phyloP scores from a whole-genome alignment of 1,140 invertebrate genomes.

The Pteromalus puparum region DNA sequence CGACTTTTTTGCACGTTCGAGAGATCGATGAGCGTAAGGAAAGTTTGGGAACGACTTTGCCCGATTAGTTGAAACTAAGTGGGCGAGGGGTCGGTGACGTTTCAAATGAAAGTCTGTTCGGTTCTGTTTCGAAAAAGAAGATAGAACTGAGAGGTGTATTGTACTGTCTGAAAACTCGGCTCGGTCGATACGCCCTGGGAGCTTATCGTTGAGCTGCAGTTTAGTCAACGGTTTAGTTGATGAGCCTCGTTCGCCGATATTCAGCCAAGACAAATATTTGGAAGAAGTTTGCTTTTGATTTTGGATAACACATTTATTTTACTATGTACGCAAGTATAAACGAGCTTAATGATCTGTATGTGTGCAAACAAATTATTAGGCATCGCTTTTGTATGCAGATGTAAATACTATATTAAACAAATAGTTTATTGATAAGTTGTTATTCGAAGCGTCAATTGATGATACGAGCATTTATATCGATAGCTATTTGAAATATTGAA shows the following conservation, averaged over 20 bases:
- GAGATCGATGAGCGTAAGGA: constrained; percentile 2
- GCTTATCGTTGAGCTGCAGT: not conserved
- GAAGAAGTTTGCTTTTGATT: not conserved
- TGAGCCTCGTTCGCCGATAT: not conserved
- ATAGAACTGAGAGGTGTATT: too few species aligned
- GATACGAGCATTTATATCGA: too few species aligned
- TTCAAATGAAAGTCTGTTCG: not conserved
- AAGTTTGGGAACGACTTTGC: not conserved
- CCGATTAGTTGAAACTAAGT: constrained; percentile 29
- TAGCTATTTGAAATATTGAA: too few species aligned
- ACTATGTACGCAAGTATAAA: too few species aligned
- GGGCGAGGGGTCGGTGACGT: not conserved
- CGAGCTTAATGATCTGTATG: too few species aligned
- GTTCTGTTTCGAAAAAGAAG: not conserved
- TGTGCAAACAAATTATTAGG: too few species aligned
- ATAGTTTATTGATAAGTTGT: too few species aligned
- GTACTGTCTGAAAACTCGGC: not conserved
- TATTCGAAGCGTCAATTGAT: too few species aligned
- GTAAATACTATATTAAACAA: too few species aligned
- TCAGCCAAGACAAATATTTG: not conserved
- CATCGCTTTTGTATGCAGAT: too few species aligned
- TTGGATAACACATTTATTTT: too few species aligned
- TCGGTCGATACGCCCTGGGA: not conserved
- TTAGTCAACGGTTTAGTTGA: not conserved
- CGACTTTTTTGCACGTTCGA: constrained; percentile 1